Evolutionary conservation across 92 coral and sea anemone genomes (phyloP).

Genomic region (Pocillopora grandis): DNA sequence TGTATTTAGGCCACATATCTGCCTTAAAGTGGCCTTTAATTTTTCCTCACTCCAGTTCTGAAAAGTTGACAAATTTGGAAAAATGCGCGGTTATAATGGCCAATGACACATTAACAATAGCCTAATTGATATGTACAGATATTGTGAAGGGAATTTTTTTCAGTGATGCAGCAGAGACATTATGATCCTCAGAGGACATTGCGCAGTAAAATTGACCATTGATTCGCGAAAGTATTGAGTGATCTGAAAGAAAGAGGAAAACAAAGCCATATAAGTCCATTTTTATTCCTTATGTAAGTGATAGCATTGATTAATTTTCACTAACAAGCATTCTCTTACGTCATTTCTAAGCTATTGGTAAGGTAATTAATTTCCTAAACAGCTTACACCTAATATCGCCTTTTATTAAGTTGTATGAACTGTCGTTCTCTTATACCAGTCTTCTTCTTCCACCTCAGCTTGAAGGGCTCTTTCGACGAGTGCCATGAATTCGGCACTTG

Average conservation of each 20-base stretch:
- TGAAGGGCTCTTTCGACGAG: slow-evolving; percentile 14
- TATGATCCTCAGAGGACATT: background rate
- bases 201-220: slow-evolving; percentile 10
- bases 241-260: background rate
- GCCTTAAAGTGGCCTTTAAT: background rate
- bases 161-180: background rate
- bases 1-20: slow-evolving; percentile 8
- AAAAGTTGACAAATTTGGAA: background rate
- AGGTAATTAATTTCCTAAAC: too few relatives aligned
- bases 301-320: background rate
- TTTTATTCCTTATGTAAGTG: background rate
- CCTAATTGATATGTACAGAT: too few relatives aligned
- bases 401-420: background rate
- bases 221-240: background rate
- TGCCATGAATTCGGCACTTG: slow-evolving; percentile 2
- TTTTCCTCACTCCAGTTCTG: slow-evolving; percentile 16
- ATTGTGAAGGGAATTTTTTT: background rate
- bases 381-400: too few relatives aligned
- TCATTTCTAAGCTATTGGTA: background rate
- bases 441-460: slow-evolving; percentile 9
- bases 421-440: background rate
- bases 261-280: background rate
- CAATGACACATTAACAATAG: too few relatives aligned
- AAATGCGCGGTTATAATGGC: background rate
- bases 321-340: background rate